Evolutionary conservation across 2,113 vertebrate genomes (phyloP), one percentile per base, ranked within the genome.

Genomic region (Heterotis niloticus): DNA sequence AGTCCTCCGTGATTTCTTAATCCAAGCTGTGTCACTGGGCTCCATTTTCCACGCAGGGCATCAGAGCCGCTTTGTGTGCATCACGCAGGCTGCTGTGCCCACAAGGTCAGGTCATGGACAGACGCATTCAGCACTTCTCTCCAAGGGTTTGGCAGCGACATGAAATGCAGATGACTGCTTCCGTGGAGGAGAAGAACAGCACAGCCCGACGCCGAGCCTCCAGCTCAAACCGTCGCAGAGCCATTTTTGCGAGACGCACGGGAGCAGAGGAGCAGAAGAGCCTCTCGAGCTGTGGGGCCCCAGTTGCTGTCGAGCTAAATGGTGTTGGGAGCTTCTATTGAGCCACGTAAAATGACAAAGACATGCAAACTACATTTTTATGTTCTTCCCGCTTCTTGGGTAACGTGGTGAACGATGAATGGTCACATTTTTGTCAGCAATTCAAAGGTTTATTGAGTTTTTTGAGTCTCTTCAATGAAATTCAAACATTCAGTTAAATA

Each of bases 1-100:
- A 65, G 64, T 70, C 79, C 81, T 82, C 84, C 75, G 84, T 87
- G 62, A 84, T 82, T 81, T 81, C 11, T 78, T 84, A 75, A 84
- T 86, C 84, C 88, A 85, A 83, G 77, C 78, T 34, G 3, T 73
- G 81, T 79, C 52, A 52, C 76, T 77, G 78, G 28, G 78, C 85
- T 82, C 82, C 64, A 68, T 80, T 66, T n/a, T 66, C 80, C 78
- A 14, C 20, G 66, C 65, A 20, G 71, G 56, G 54, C 18, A 34
- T 81, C 80, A 74, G 69, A 23, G 65, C 60, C 75, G 59, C 68
- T 80, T 4, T 44, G 66, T n/a, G 17, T 10, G 13, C 51, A 24
- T 76, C 54, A 66, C 34, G 67, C 23, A 69, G 72, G 20, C 65
- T 3, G 64, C 73, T 77, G 5, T 64, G 10, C 24, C 29, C 64